Conservation (phyloP, 1,140 invertebrate species). For the Saccostrea echinata region DNA sequence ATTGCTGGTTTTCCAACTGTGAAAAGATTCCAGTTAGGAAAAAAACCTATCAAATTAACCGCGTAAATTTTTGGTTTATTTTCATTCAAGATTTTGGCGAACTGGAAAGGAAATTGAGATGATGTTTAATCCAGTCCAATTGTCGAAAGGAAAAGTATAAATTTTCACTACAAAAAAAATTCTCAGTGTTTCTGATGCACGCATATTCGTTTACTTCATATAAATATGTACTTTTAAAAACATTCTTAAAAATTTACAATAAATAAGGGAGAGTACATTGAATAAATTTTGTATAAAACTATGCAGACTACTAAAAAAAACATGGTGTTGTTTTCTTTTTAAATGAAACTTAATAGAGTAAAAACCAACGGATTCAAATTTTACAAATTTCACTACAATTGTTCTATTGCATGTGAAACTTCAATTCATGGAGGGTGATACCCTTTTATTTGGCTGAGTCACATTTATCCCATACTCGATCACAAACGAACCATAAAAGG, state of each 20-base stretch:
- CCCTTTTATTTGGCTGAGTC: conserved; percentile 33
- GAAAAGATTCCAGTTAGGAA: conserved; percentile 7
- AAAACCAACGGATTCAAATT: neutral
- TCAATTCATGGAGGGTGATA: neutral
- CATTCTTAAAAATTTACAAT: too few species aligned
- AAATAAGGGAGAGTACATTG: too few species aligned
- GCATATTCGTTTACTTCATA: neutral
- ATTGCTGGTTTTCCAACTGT: conserved; percentile 23
- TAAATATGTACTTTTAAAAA: neutral
- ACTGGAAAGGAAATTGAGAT: neutral
- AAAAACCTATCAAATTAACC: neutral
- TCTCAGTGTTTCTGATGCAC: neutral
- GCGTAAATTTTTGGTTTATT: conserved; percentile 5
- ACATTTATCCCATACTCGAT: neutral
- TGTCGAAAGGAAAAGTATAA: neutral
- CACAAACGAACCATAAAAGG: neutral
- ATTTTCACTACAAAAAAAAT: neutral
- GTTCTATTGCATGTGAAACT: conserved; percentile 18
- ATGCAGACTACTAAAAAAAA: neutral
- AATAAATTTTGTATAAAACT: neutral
- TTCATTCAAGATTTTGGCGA: neutral
- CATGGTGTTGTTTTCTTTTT: neutral
- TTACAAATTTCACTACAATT: conserved; percentile 33
- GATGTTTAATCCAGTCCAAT: neutral
- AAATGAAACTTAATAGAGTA: neutral